A percentile compares a stretch with the other conserved stretches of the same genome.
Conservation (phyloP, 2,113 vertebrate species). For the Engraulis encrasicolus region DNA sequence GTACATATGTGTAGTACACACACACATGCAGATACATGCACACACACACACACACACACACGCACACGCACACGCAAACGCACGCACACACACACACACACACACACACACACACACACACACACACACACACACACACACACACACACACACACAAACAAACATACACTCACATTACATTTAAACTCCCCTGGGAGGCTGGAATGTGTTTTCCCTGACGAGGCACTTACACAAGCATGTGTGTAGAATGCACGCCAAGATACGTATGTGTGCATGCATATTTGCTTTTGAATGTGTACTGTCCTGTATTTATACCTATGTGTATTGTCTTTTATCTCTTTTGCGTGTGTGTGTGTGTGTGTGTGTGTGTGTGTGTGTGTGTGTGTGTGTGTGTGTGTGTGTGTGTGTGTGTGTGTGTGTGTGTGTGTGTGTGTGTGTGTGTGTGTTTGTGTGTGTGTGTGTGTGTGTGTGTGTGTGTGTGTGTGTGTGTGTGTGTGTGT, state of each 20-base stretch:
- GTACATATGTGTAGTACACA: no score
- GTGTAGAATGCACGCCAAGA: no score
- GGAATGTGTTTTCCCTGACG: neutral
- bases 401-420: neutral
- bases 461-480: neutral
- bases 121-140: no score
- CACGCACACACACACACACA: no score
- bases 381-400: neutral
- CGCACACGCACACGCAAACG: no score
- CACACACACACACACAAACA: slow-evolving; percentile 15
- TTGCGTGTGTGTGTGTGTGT: slow-evolving; percentile 7
- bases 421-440: neutral
- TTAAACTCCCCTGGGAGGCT: neutral
- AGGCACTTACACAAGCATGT: neutral
- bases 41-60: no score
- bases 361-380: neutral
- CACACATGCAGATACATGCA: no score
- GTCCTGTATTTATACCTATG: no score
- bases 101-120: no score
- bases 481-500: neutral
- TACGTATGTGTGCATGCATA: slow-evolving; percentile 3
- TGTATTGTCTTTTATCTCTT: no score
- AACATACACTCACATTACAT: neutral
- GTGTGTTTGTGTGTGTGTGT: no score
- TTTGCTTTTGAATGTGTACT: neutral